Base-by-base conservation (phyloP, 1,140 invertebrate genomes). In the Bombus pascuorum region DNA sequence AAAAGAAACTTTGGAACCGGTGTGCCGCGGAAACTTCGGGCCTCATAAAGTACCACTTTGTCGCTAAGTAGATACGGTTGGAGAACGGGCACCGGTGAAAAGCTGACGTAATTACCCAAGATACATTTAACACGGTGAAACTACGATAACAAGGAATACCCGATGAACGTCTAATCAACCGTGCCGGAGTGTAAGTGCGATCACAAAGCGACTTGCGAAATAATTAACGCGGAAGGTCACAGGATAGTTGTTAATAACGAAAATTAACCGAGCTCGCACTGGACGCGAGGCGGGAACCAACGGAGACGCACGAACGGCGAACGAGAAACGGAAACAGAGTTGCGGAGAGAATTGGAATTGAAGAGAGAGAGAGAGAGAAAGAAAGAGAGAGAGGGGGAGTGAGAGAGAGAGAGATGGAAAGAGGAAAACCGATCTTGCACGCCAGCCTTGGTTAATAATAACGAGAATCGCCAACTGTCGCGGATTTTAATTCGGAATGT, bases 401-500 rank as follows among this genome's bases (percentile, higher is more conserved):
- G 2, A 28, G 32, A 57, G 9, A 1, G 18, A 73, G 70, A 65
- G 44, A 66, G 32, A 73, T 32, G 18, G 59, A 62, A 39, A 47
- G 34, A 10, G 71, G 42, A 59, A 57, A 18, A 37, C 4, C 39
- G 78, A 53, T 25, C 25, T 39, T 39, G 70, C 18, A 32, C 42
- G 34, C 28, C 22, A 53, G 28, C 76, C 68, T 80, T 85, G 72
- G 77, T 79, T 85, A 79, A 85, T 85, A 85, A 85, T 80, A 80
- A 85, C 83, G 83, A 85, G 83, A 85, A 80, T 85, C 77, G 77
- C 53, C 77, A 80, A 86, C 79, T 81, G 57, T 75, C 75, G 88
- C 68, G 83, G 84, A 86, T 89, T 89, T 89, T 89, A 89, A 89
- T 89, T 85, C 88, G 85, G 85, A 71, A 82, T 83, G 84, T 89